Percentiles rank a stretch among this genome's conserved stretches.
Conservation (phyloP, 2,113 vertebrate species). For the Nothoprocta pentlandii region DNA sequence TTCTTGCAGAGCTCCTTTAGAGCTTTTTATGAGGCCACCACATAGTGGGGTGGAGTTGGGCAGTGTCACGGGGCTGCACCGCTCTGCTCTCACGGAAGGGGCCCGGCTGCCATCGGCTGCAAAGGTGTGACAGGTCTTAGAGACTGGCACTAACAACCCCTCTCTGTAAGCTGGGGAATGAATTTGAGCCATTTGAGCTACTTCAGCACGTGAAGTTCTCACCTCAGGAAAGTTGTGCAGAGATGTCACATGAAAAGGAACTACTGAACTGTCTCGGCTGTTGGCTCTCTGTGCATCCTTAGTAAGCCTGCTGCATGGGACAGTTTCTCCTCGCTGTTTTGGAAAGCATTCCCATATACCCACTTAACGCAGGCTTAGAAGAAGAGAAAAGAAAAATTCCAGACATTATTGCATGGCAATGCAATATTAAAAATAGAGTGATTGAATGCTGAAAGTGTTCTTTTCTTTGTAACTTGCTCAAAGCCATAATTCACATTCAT, state of each 20-base stretch:
- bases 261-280: neutral
- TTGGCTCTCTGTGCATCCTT: conserved; percentile 16
- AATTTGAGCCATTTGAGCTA: conserved; percentile 24
- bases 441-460: neutral
- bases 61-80: conserved; percentile 28
- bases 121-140: conserved; percentile 56
- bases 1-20: conserved; percentile 31
- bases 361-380: neutral
- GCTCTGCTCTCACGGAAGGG: conserved; percentile 23
- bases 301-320: neutral
- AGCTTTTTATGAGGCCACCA: conserved; percentile 21
- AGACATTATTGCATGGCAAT: neutral
- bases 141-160: neutral
- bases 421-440: neutral
- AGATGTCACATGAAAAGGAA: neutral
- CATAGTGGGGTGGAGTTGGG: conserved; percentile 26
- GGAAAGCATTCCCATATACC: neutral
- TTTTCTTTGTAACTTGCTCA: neutral
- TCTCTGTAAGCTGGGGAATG: conserved; percentile 47
- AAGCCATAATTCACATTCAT: neutral
- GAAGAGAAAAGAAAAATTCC: neutral
- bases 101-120: conserved; percentile 27
- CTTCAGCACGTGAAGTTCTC: neutral
- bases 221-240: neutral
- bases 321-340: neutral